phyloP scores from a whole-genome alignment of 2,888 invertebrate genomes.

The Dorcus parallelipipedus region DNA sequence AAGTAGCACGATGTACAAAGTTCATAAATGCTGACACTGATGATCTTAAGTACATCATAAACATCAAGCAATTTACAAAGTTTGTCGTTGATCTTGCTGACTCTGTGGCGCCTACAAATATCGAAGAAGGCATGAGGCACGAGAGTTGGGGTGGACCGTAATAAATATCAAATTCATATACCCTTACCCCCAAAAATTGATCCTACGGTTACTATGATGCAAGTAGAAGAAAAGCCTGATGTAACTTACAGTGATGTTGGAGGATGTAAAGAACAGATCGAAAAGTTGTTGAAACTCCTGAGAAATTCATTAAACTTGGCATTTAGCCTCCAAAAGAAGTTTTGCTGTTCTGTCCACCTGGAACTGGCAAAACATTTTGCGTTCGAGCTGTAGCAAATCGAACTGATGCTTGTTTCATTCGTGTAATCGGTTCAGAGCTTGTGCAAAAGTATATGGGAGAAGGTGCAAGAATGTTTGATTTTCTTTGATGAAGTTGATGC shows the following conservation, averaged over 20 bases:
- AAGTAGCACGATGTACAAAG: constrained; percentile 98
- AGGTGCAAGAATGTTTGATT: constrained; percentile 97
- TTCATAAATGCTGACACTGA: constrained; percentile 97
- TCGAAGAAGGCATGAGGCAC: constrained; percentile 90
- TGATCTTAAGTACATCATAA: constrained; percentile 98
- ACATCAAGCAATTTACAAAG: constrained; percentile 99
- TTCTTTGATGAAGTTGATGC: constrained; percentile 99
- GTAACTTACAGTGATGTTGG: constrained; percentile 99
- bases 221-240: constrained; percentile 99
- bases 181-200: constrained; percentile 99
- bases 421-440: constrained; percentile 93
- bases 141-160: constrained; percentile 94
- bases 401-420: constrained; percentile 98
- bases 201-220: constrained; percentile 99
- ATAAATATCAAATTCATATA: constrained; percentile 99
- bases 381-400: constrained; percentile 98
- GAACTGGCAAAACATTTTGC: constrained; percentile 97
- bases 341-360: constrained; percentile 95
- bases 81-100: constrained; percentile 98
- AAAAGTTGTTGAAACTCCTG: constrained; percentile 99
- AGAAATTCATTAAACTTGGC: constrained; percentile 97
- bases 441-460: constrained; percentile 94
- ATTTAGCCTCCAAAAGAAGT: constrained; percentile 99
- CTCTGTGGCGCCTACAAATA: constrained; percentile 97
- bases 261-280: constrained; percentile 99